phyloP scores from a whole-genome alignment of 2,113 vertebrate genomes.

The Macrotus californicus region DNA sequence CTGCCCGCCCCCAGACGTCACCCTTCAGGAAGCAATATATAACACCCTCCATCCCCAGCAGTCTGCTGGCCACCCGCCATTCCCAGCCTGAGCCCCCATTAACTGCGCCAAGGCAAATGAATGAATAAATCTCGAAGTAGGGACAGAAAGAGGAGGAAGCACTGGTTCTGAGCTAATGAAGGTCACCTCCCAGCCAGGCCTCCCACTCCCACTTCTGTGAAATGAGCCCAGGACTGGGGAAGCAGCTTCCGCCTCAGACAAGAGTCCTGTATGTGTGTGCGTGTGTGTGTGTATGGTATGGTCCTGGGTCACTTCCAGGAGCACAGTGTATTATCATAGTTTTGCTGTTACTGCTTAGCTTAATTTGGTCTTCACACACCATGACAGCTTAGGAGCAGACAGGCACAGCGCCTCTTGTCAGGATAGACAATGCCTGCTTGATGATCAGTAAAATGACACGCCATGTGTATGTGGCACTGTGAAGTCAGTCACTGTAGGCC shows the following conservation, averaged over 20 bases:
- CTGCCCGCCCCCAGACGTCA: not conserved
- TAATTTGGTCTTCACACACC: not conserved
- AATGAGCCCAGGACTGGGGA: conserved; percentile 6
- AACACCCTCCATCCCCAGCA: conserved; percentile 20
- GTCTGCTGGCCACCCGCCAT: conserved; percentile 57
- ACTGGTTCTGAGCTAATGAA: conserved; percentile 49
- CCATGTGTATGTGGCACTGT: too few species aligned
- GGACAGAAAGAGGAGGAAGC: conserved; percentile 47
- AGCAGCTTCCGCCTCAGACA: not conserved
- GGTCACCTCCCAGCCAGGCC: conserved; percentile 38
- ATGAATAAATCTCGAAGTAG: conserved; percentile 65
- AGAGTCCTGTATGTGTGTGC: not conserved
- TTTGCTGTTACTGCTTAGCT: not conserved
- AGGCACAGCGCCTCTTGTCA: not conserved
- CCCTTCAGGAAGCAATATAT: conserved; percentile 65
- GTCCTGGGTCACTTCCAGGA: not conserved
- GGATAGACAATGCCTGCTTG: not conserved
- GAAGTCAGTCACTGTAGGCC: not conserved
- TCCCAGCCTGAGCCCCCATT: conserved; percentile 41
- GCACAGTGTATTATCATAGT: not conserved
- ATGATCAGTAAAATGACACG: not conserved
- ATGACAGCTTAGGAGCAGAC: not conserved
- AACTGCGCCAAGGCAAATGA: conserved; percentile 45
- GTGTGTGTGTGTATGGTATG: not conserved
- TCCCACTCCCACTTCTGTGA: conserved; percentile 24